Percentiles rank a stretch among this genome's conserved stretches.
Evolutionary conservation across 2,888 invertebrate genomes (phyloP).

Genomic region (Yponomeuta sedellus): DNA sequence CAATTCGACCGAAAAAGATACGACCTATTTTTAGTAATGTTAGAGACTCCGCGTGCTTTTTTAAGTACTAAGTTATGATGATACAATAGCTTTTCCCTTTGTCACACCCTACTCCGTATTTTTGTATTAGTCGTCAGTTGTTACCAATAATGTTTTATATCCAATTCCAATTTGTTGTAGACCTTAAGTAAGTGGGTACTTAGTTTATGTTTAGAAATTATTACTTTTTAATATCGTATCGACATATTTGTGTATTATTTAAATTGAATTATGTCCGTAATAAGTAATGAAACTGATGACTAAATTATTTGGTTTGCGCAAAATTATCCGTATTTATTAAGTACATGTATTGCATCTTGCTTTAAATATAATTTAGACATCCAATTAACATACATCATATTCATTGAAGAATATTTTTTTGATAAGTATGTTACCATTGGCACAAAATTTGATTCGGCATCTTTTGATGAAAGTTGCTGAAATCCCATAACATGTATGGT

Average conservation of each 20-base stretch:
- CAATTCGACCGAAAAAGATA: neutral
- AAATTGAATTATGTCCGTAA: neutral
- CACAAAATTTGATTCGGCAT: neutral
- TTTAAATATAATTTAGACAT: neutral
- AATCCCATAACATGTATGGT: neutral
- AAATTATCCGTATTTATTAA: neutral
- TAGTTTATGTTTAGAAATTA: neutral
- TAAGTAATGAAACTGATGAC: neutral
- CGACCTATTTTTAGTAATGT: neutral
- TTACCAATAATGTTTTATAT: constrained; percentile 7
- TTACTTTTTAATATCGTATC: neutral
- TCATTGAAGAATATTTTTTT: constrained; percentile 7
- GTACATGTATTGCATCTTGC: constrained; percentile 6
- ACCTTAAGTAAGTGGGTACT: neutral
- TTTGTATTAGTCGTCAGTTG: neutral
- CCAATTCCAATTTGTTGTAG: constrained; percentile 5
- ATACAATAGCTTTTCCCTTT: neutral
- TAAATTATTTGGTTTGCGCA: neutral
- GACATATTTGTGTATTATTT: neutral
- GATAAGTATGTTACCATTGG: neutral
- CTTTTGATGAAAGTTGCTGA: constrained; percentile 12
- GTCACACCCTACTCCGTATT: neutral
- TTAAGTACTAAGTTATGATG: neutral
- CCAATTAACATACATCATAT: neutral
- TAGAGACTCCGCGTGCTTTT: neutral